A percentile compares a stretch with the other conserved stretches of the same genome.
Evolutionary conservation across 2,113 vertebrate genomes (phyloP).

Genomic region (Labeo catla): DNA sequence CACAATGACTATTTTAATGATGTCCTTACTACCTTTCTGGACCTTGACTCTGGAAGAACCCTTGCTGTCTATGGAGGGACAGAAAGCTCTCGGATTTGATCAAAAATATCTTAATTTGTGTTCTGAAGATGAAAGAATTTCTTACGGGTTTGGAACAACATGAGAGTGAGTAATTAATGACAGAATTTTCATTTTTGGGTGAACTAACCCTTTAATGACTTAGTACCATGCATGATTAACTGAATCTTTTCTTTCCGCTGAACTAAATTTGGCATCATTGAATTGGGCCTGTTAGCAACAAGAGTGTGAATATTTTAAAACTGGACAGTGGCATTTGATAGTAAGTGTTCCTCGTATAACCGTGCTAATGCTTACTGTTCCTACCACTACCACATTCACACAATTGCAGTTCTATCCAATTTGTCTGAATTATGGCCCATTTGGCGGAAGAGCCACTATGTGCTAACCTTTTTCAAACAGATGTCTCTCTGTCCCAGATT

Average conservation of each 20-base stretch:
- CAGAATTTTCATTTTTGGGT: too few relatives aligned
- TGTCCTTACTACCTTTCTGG: too few relatives aligned
- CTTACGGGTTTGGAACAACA: too few relatives aligned
- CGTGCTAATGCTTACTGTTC: background rate
- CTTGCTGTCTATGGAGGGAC: too few relatives aligned
- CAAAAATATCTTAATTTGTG: too few relatives aligned
- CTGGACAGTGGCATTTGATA: constrained; percentile 11
- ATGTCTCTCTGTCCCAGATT: constrained; percentile 10
- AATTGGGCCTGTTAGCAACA: background rate
- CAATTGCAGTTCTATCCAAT: constrained; percentile 16
- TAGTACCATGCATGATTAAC: background rate
- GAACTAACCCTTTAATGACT: too few relatives aligned
- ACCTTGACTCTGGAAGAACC: too few relatives aligned
- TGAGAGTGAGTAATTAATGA: too few relatives aligned
- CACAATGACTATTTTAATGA: too few relatives aligned
- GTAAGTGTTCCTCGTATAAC: background rate
- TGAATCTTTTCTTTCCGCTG: background rate
- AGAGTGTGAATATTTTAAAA: background rate
- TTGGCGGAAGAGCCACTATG: background rate
- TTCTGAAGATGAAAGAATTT: too few relatives aligned
- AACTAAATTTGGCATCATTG: background rate
- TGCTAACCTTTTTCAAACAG: constrained; percentile 12
- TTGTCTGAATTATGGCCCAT: constrained; percentile 23
- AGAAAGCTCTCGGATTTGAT: too few relatives aligned
- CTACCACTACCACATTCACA: constrained; percentile 1